phyloP scores from a whole-genome alignment of 2,113 vertebrate species.

The Poecilia latipinna region DNA sequence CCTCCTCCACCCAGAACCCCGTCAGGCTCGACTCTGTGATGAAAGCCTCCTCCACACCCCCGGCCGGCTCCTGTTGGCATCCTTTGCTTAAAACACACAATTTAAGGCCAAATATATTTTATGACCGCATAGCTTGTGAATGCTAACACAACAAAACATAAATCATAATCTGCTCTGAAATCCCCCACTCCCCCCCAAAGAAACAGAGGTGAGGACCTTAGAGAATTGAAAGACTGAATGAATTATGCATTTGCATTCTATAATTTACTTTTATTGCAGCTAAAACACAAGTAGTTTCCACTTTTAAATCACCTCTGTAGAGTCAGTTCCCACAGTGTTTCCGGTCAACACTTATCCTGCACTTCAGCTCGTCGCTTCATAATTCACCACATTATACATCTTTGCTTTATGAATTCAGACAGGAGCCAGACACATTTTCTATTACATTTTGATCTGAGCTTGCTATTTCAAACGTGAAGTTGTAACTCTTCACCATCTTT shows the following conservation, averaged over 20 bases:
- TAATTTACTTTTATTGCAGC: too few relatives aligned
- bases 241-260: too few relatives aligned
- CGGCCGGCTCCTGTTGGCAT: neutral
- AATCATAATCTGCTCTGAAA: neutral
- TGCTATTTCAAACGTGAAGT: too few relatives aligned
- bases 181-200: too few relatives aligned
- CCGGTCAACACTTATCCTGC: too few relatives aligned
- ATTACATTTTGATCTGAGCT: too few relatives aligned
- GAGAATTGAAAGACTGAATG: too few relatives aligned
- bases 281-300: neutral
- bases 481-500: neutral
- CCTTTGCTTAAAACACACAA: slow-evolving; percentile 14
- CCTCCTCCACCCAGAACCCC: slow-evolving; percentile 10
- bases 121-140: neutral
- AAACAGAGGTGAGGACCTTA: too few relatives aligned
- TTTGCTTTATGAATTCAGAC: neutral
- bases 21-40: neutral
- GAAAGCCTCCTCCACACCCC: neutral
- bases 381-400: neutral
- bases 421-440: too few relatives aligned
- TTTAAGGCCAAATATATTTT: neutral
- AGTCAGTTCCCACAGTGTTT: neutral
- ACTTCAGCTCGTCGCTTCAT: neutral
- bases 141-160: neutral
- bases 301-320: neutral